Percentiles rank a stretch among this genome's conserved stretches.
phyloP scores from a whole-genome alignment of 2,113 vertebrate genomes.

The Arizona elegans region DNA sequence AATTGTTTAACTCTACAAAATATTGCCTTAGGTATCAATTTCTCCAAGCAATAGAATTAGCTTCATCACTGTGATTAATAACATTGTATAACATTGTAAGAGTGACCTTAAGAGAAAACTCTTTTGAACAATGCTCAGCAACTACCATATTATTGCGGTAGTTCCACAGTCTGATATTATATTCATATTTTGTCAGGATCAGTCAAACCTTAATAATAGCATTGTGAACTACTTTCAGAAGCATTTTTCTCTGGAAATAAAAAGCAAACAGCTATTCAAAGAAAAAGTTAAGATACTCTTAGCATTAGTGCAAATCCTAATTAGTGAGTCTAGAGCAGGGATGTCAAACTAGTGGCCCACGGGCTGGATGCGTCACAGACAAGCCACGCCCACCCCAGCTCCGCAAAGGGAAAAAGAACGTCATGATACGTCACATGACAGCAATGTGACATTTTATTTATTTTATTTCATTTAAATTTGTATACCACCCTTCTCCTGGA shows the following conservation, averaged over 20 bases:
- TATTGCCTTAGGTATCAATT: neutral
- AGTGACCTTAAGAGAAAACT: neutral
- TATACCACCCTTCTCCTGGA: too few species aligned
- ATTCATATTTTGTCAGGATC: neutral
- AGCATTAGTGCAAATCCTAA: neutral
- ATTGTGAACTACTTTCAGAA: neutral
- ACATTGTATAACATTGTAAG: neutral
- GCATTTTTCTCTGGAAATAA: neutral
- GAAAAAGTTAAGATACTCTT: neutral
- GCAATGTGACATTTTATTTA: too few species aligned
- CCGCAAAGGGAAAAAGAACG: too few species aligned
- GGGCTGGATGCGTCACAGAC: too few species aligned
- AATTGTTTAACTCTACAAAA: neutral
- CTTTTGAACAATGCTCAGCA: neutral
- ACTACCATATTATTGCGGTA: neutral
- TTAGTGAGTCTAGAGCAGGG: neutral
- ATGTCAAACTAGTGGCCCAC: too few species aligned
- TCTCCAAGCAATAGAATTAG: conserved; percentile 5
- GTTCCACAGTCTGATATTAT: neutral
- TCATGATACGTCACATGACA: too few species aligned
- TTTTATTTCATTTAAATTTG: too few species aligned
- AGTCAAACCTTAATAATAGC: neutral
- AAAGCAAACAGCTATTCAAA: neutral
- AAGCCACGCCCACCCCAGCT: too few species aligned
- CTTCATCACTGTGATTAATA: neutral